These are phyloP conservation scores for Psittacula derbiana DNA, from an alignment of 2,797 vertebrate species.

Conservation along the genomic window DNA sequence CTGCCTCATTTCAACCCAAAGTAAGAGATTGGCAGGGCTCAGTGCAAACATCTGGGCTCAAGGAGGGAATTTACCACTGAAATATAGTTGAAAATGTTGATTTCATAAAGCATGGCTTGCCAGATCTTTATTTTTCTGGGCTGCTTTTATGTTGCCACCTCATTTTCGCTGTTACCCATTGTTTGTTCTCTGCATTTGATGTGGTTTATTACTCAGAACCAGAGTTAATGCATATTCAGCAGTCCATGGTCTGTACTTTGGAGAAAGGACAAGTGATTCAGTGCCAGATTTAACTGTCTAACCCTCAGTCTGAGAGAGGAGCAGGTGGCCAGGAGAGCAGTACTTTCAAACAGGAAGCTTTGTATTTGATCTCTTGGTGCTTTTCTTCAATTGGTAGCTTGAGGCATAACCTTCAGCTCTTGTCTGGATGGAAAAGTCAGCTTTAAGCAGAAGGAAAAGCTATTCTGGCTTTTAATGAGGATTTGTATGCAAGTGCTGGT, in stretches of 20 bases:
- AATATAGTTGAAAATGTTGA: background rate
- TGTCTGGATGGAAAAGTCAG: background rate
- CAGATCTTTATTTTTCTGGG: conserved; percentile 17
- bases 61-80: background rate
- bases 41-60: background rate
- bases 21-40: background rate
- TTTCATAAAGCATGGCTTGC: background rate
- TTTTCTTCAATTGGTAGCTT: background rate
- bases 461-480: background rate
- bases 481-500: background rate
- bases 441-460: background rate
- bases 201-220: conserved; percentile 64
- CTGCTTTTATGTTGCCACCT: conserved; percentile 50
- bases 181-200: conserved; percentile 55
- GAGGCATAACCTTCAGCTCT: background rate
- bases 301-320: conserved; percentile 11
- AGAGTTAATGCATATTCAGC: conserved; percentile 52
- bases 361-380: background rate
- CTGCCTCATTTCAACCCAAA: background rate
- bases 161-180: conserved; percentile 43
- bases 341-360: conserved; percentile 25
- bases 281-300: conserved; percentile 3
- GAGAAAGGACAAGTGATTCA: conserved; percentile 39
- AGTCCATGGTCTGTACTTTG: conserved; percentile 25
- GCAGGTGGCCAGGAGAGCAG: conserved; percentile 38